These are phyloP conservation scores for Pipistrellus nathusii DNA, from an alignment of 2,797 vertebrate species.

Conservation along the genomic window DNA sequence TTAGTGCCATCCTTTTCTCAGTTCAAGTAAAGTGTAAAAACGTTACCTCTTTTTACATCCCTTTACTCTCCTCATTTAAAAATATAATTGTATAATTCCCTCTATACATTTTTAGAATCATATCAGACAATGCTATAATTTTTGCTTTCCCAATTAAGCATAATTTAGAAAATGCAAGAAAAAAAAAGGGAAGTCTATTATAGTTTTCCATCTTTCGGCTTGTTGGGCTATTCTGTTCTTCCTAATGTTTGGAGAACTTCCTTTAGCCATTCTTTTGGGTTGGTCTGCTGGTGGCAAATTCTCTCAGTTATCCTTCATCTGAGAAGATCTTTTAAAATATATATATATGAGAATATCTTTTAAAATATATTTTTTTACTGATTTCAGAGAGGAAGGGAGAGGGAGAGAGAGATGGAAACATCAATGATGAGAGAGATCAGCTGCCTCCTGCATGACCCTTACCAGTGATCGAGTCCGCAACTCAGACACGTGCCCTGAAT, in stretches of 20 bases:
- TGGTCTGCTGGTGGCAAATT: not conserved
- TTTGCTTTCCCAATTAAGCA: not conserved
- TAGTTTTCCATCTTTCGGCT: not conserved
- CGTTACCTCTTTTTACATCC: not conserved
- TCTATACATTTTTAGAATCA: not conserved
- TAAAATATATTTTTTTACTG: no score
- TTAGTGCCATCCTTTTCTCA: not conserved
- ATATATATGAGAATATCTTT: not conserved
- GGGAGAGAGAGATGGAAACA: no score
- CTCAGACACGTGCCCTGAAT: no score
- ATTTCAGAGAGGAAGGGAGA: no score
- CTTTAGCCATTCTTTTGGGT: not conserved
- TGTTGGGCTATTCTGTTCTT: not conserved
- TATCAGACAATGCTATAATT: not conserved
- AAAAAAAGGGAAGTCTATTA: not conserved
- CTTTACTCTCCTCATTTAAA: not conserved
- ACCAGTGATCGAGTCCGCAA: no score
- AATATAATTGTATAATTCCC: conserved; percentile 23
- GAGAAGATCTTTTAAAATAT: not conserved
- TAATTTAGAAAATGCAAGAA: not conserved
- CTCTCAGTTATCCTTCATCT: not conserved
- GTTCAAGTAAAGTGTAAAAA: not conserved
- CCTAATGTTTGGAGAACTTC: not conserved
- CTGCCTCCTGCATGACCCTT: no score
- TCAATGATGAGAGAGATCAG: no score